These are phyloP conservation scores for Halyomorpha halys DNA, from an alignment of 1,140 invertebrate species.

Conservation along the genomic window DNA sequence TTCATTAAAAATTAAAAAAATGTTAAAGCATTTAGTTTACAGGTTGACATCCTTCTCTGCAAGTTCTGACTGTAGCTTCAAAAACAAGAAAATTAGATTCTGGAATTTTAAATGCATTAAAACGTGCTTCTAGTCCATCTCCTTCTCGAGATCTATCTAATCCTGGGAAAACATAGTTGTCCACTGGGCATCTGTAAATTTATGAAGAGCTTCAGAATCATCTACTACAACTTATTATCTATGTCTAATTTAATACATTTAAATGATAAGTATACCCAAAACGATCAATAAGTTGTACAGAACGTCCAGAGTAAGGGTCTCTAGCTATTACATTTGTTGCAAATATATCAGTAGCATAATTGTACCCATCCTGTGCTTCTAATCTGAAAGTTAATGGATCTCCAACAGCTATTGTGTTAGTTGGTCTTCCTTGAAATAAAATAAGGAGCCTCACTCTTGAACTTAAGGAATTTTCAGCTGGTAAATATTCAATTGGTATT, in stretches of 20 bases:
- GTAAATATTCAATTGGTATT: conserved; percentile 81
- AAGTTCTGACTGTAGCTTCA: conserved; percentile 81
- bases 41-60: conserved; percentile 78
- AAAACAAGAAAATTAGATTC: conserved; percentile 90
- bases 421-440: conserved; percentile 77
- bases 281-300: conserved; percentile 79
- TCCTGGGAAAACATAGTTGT: conserved; percentile 84
- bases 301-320: conserved; percentile 81
- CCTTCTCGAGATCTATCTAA: conserved; percentile 73
- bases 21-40: conserved; percentile 37
- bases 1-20: not conserved
- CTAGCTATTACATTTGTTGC: conserved; percentile 87
- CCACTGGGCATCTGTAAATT: conserved; percentile 66
- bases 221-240: conserved; percentile 1
- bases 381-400: conserved; percentile 82
- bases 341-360: conserved; percentile 80
- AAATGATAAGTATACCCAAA: conserved; percentile 53
- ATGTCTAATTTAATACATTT: conserved; percentile 5
- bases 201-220: conserved; percentile 6
- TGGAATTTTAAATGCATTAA: conserved; percentile 90
- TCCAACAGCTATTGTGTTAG: conserved; percentile 87
- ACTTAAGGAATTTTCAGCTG: conserved; percentile 79
- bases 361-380: conserved; percentile 80
- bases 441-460: conserved; percentile 76
- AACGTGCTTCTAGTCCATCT: conserved; percentile 77